Percentiles rank a stretch among this genome's conserved stretches.
phyloP scores from a whole-genome alignment of 2,888 invertebrate species.

The Phortica magna region DNA sequence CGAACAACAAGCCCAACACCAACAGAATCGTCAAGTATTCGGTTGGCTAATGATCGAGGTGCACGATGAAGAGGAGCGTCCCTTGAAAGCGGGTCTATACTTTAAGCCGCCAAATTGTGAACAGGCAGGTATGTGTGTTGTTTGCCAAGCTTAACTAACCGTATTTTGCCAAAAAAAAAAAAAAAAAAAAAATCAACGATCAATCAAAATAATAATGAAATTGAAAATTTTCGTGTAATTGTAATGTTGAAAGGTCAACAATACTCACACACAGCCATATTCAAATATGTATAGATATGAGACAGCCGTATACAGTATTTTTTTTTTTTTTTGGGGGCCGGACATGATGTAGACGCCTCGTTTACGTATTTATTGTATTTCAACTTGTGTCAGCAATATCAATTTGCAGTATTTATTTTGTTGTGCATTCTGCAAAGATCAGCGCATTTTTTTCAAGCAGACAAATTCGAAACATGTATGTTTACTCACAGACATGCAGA shows the following conservation, averaged over 20 bases:
- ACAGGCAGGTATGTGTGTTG: constrained; percentile 78
- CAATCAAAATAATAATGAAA: constrained; percentile 10
- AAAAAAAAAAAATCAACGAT: neutral
- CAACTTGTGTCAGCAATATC: constrained; percentile 37
- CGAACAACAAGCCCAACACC: constrained; percentile 54
- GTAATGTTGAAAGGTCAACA: neutral
- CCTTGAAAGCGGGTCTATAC: constrained; percentile 73
- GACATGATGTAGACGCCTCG: constrained; percentile 48
- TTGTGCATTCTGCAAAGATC: constrained; percentile 47
- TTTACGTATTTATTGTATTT: constrained; percentile 12
- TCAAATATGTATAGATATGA: neutral
- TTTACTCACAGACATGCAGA: neutral
- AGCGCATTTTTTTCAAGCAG: constrained; percentile 48
- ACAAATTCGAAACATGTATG: constrained; percentile 12
- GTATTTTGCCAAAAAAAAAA: neutral
- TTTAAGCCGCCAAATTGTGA: constrained; percentile 77
- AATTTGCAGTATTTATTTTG: constrained; percentile 31
- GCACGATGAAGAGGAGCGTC: constrained; percentile 77
- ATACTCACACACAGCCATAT: neutral
- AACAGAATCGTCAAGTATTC: constrained; percentile 61
- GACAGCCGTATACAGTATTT: neutral
- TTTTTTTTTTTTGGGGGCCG: constrained; percentile 50
- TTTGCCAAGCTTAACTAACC: constrained; percentile 75
- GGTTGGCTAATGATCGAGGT: constrained; percentile 76
- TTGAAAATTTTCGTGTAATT: neutral